A percentile compares a stretch with the other conserved stretches of the same genome.
These are phyloP conservation scores for Vidua chalybeata DNA, from an alignment of 2,113 vertebrate species.

Conservation along the genomic window DNA sequence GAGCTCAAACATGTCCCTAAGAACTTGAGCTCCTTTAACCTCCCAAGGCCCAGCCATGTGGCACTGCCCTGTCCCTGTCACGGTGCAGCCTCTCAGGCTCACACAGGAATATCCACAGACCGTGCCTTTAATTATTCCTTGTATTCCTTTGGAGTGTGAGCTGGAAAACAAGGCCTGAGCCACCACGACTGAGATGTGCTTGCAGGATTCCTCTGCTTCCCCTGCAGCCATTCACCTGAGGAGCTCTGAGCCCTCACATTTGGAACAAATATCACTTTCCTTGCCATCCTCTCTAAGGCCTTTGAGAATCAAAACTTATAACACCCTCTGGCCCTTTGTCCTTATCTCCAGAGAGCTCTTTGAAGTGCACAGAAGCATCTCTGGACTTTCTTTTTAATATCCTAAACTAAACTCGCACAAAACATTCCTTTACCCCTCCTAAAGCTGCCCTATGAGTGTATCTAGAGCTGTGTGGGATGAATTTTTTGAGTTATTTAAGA, in stretches of 20 bases:
- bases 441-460: neutral
- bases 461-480: neutral
- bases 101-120: neutral
- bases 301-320: constrained; percentile 17
- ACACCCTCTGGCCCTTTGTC: constrained; percentile 38
- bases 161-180: neutral
- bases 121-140: neutral
- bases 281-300: neutral
- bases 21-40: neutral
- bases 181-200: neutral
- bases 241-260: constrained; percentile 42
- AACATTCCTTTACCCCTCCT: constrained; percentile 29
- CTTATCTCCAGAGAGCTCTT: constrained; percentile 45
- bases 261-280: constrained; percentile 49
- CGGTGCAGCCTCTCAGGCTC: neutral
- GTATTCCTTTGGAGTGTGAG: neutral
- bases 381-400: constrained; percentile 65
- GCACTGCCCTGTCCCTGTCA: neutral
- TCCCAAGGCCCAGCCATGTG: neutral
- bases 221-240: constrained; percentile 55
- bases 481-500: constrained; percentile 36
- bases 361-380: constrained; percentile 60
- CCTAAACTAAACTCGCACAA: constrained; percentile 48
- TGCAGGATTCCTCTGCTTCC: constrained; percentile 10
- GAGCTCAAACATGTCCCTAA: neutral